These are phyloP conservation scores for Anorthoa munda DNA, from an alignment of 2,888 invertebrate genomes.

Conservation along the genomic window DNA sequence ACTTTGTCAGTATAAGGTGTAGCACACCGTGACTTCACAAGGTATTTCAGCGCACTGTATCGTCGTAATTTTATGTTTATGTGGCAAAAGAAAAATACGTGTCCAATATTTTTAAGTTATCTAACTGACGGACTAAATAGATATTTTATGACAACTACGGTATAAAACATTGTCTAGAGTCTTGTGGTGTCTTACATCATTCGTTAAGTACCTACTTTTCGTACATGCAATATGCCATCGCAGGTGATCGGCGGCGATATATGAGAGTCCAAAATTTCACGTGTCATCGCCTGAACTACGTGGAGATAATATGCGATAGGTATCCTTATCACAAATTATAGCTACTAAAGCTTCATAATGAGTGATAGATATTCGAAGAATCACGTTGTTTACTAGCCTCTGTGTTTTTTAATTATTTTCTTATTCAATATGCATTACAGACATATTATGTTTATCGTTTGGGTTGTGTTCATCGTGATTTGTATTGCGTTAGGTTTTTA, in stretches of 20 bases:
- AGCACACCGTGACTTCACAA: too few species aligned
- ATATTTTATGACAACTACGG: too few species aligned
- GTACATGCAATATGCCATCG: not conserved
- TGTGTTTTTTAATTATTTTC: constrained; percentile 17
- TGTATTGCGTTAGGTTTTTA: constrained; percentile 29
- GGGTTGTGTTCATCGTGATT: constrained; percentile 28
- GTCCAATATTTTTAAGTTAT: too few species aligned
- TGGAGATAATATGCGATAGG: constrained; percentile 39
- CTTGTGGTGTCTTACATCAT: not conserved
- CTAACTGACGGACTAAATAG: too few species aligned
- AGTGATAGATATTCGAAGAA: constrained; percentile 21
- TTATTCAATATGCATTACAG: constrained; percentile 34
- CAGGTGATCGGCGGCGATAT: not conserved
- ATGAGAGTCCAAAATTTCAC: constrained; percentile 15
- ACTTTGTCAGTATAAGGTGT: too few species aligned
- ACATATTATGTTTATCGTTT: constrained; percentile 34
- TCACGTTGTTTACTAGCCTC: constrained; percentile 30
- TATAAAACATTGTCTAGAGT: too few species aligned
- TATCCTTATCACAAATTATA: constrained; percentile 29
- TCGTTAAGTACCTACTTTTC: not conserved
- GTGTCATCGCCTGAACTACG: constrained; percentile 3
- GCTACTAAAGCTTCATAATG: constrained; percentile 25
- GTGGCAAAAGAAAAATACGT: too few species aligned
- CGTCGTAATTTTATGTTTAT: too few species aligned
- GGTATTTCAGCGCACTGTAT: too few species aligned